Evolutionary conservation across 1,140 invertebrate genomes (phyloP), one percentile per base, ranked within the genome.

Genomic region (Dendroctonus valens): DNA sequence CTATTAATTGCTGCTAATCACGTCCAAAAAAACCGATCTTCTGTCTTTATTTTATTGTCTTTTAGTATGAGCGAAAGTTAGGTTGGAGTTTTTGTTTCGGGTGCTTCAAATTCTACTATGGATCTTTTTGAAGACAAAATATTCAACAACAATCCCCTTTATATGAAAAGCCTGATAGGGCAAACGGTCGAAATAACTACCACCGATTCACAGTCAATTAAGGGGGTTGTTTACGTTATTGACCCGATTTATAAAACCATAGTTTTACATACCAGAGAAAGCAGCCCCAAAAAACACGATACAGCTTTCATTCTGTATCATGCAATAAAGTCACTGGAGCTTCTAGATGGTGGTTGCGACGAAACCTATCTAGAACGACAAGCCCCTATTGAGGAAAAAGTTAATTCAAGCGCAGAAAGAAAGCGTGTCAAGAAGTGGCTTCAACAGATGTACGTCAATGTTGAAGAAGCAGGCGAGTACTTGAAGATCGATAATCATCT

Each of bases 201-300:
- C n/a, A 41, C 70, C 15, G 69, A 76, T 51, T 67, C 70, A 38
- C 51, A 63, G 9, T 51, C 41, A 11, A 48, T 72, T 53, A 52
- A 41, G 41, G 76, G 76, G 12, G 52, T 49, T 26, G 65, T 77
- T 0, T 73, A 73, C 66, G 72, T 73, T 3, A 72, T 77, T 14
- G 76, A 77, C 70, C 75, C 75, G 11, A 69, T 76, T 44, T 74
- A 73, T 14, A 75, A 76, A 70, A 75, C 72, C 12, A 41, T 75
- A 7, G 71, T 77, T 53, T 44, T 70, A 50, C 64, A 74, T 39
- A 58, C 52, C 12, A 63, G 54, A 42, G 51, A 62, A 49, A 41
- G 49, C 39, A 52, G 51, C 50, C 12, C 52, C 11, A 60, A 69
- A 40, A 66, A 69, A 59, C 41, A 53, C n/a, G 57, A 71, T 58